Evolutionary conservation across 2,113 vertebrate genomes (phyloP).

Genomic region (Hippocampus zosterae): DNA sequence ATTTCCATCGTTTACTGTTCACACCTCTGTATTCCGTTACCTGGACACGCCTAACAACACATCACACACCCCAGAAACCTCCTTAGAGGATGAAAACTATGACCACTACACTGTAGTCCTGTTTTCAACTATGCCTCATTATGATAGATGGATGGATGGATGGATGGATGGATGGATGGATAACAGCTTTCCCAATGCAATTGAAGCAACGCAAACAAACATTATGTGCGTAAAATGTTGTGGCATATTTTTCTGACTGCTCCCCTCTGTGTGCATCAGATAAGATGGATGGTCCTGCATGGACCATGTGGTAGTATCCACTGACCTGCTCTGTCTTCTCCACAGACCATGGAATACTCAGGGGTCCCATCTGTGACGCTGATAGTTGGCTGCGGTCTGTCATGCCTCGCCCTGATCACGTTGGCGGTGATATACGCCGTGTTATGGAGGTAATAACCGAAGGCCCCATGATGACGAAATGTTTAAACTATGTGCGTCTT

Average conservation of each 20-base stretch:
- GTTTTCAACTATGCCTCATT: not conserved
- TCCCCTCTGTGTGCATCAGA: slow-evolving; percentile 41
- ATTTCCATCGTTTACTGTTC: not conserved
- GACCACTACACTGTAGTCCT: not conserved
- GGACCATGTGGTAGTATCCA: slow-evolving; percentile 44
- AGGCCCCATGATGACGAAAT: not conserved
- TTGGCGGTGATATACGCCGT: slow-evolving; percentile 93
- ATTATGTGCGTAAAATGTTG: not conserved
- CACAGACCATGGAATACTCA: slow-evolving; percentile 97
- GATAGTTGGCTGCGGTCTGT: slow-evolving; percentile 97
- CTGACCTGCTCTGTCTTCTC: slow-evolving; percentile 61
- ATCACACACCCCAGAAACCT: not conserved
- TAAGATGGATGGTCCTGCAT: slow-evolving; percentile 54
- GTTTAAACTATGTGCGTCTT: slow-evolving; percentile 4
- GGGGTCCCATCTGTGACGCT: slow-evolving; percentile 96
- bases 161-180: not conserved
- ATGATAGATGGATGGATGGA: not conserved
- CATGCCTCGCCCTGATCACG: slow-evolving; percentile 94
- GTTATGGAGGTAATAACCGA: slow-evolving; percentile 89
- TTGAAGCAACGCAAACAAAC: not conserved
- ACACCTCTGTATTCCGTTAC: not conserved
- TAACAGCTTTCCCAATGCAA: not conserved
- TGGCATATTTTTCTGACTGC: slow-evolving; percentile 42
- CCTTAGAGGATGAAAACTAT: not conserved
- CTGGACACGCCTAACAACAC: not conserved